Conservation (phyloP, 2,797 vertebrate genomes). For the Sebastiscus tertius region DNA sequence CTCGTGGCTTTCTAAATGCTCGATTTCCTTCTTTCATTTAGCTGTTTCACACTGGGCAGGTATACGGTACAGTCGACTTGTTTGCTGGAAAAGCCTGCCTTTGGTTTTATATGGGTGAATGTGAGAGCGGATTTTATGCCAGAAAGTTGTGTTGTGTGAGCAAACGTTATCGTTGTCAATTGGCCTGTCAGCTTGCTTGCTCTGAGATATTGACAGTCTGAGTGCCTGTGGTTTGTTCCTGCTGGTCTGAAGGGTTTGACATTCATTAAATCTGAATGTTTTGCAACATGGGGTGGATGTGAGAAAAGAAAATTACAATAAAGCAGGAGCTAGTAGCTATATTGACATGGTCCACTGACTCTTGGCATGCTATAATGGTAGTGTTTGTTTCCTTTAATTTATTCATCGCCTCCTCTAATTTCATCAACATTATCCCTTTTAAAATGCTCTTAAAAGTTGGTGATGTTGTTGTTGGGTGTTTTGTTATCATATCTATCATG, state of each 20-base stretch:
- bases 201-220: slow-evolving; percentile 9
- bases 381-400: slow-evolving; percentile 18
- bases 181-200: neutral
- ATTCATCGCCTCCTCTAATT: slow-evolving; percentile 1
- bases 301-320: slow-evolving; percentile 18
- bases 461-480: neutral
- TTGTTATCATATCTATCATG: neutral
- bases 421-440: neutral
- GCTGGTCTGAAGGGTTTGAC: slow-evolving; percentile 12
- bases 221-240: slow-evolving; percentile 25
- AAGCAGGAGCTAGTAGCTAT: slow-evolving; percentile 10
- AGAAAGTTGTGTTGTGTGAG: slow-evolving; percentile 1
- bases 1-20: neutral
- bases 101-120: neutral
- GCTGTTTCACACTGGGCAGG: neutral
- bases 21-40: neutral
- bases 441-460: neutral
- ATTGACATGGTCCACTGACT: slow-evolving; percentile 12
- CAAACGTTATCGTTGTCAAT: neutral
- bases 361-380: neutral
- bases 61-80: neutral
- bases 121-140: neutral
- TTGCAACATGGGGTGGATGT: slow-evolving; percentile 1
- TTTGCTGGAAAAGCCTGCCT: neutral
- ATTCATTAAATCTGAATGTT: slow-evolving; percentile 43